Evolutionary conservation across 2,797 vertebrate species (phyloP).

Genomic region (Syndactyla subalaris): DNA sequence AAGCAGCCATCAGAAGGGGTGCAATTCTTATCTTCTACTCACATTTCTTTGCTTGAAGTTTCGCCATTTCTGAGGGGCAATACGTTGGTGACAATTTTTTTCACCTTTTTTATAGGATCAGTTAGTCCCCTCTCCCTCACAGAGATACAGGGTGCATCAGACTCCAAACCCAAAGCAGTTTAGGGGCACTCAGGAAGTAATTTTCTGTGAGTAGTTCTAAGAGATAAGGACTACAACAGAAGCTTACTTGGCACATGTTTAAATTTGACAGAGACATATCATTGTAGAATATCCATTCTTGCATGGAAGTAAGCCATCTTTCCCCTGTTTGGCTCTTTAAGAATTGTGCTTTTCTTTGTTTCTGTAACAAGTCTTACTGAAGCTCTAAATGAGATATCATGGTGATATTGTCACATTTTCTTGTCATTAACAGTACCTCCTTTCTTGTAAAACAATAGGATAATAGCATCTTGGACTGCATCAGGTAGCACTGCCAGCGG

Average conservation of each 20-base stretch:
- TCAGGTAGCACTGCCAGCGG: background rate
- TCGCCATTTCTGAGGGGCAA: background rate
- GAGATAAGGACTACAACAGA: background rate
- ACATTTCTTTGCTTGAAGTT: background rate
- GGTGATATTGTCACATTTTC: background rate
- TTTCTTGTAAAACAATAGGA: background rate
- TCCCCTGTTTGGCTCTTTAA: background rate
- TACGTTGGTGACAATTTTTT: background rate
- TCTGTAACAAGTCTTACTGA: background rate
- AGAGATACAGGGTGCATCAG: background rate
- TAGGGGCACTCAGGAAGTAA: background rate
- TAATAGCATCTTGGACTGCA: background rate
- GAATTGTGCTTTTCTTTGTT: background rate
- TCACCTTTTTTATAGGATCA: rapidly evolving
- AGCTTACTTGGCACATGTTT: background rate
- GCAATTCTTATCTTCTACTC: background rate
- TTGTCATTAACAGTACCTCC: background rate
- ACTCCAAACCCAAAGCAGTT: background rate
- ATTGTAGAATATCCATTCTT: background rate
- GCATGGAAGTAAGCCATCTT: background rate
- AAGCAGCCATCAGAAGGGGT: background rate
- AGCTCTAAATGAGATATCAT: background rate
- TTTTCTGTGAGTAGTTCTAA: background rate
- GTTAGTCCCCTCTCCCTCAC: background rate
- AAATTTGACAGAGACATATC: background rate